phyloP scores from a whole-genome alignment of 1,140 invertebrate species.

The Heliconius congener region DNA sequence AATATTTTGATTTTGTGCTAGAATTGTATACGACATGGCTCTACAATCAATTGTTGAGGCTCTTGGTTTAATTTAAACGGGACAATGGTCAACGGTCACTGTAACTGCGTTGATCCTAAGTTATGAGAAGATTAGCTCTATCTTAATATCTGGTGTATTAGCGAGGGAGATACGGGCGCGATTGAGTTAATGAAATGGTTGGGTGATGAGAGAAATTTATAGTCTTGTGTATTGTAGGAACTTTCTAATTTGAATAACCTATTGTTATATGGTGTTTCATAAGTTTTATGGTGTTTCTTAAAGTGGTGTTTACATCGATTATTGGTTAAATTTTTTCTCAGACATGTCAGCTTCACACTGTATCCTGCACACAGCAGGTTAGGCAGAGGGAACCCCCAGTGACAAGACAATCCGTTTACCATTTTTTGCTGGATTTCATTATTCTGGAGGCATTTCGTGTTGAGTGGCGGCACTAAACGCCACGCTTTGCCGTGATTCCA shows the following conservation, averaged over 20 bases:
- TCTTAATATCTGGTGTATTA: conserved; percentile 76
- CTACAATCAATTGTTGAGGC: conserved; percentile 54
- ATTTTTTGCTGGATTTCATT: no score
- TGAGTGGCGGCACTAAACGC: no score
- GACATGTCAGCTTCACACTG: no score
- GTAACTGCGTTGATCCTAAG: conserved; percentile 74
- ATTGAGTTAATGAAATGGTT: conserved; percentile 54
- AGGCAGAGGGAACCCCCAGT: no score
- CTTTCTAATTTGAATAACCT: background rate
- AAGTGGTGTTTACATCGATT: background rate
- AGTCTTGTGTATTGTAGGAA: background rate
- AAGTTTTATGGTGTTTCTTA: background rate
- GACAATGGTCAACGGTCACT: conserved; percentile 76
- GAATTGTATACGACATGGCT: conserved; percentile 14
- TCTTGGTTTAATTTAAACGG: conserved; percentile 78
- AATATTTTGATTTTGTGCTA: background rate
- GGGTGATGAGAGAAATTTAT: conserved; percentile 29
- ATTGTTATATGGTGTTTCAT: background rate
- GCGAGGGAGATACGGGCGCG: conserved; percentile 62
- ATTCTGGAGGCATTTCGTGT: no score
- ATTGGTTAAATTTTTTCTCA: background rate
- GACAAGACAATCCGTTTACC: no score
- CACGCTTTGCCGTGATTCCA: no score
- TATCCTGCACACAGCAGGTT: no score
- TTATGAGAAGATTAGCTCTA: conserved; percentile 79